Base-by-base conservation (phyloP, 1,140 invertebrate genomes). In the Tribolium castaneum region DNA sequence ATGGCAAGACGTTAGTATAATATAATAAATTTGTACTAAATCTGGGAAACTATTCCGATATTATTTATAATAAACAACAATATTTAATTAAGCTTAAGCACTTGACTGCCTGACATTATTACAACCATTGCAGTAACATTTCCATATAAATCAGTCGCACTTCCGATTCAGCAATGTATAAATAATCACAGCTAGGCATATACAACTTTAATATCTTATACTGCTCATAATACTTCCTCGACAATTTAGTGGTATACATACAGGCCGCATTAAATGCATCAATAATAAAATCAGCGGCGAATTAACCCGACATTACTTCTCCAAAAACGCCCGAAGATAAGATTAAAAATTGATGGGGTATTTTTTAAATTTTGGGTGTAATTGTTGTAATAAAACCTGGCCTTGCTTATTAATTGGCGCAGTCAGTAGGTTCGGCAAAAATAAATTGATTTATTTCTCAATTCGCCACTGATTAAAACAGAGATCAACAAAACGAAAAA, bases 141-240 rank as follows among this genome's bases (percentile, higher is more conserved):
- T 9, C 22, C 30, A 30, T 56, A 16, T 25, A 66, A 35, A 66
- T 66, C 59, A 66, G 59, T 66, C 56, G 22, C 30, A 62, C 22
- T 62, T 62, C 30, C 59, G 34, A 35, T 14, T 66, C 59, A 66
- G 59, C 59, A 72, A 72, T 49, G 76, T 74, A 73, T 66, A 78
- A 50, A 70, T 75, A 78, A 78, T 78, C 77, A 78, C 77, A 78
- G 77, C 77, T 62, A 78, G 72, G 77, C 77, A 78, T 72, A 75
- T 49, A 78, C 16, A 19, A 19, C 77, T 66, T 35, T 62, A 62
- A 70, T 70, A 56, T 56, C 49, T 25, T 66, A 76, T 50, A 76
- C 75, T 70, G 59, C 30, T 39, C 59, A 35, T 66, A 71, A 51
- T 54, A 66, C 49, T 54, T 71, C 52, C 35, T 70, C 49, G 66